These are phyloP conservation scores for Aphis craccivora DNA, from an alignment of 1,140 invertebrate species.

Conservation along the genomic window DNA sequence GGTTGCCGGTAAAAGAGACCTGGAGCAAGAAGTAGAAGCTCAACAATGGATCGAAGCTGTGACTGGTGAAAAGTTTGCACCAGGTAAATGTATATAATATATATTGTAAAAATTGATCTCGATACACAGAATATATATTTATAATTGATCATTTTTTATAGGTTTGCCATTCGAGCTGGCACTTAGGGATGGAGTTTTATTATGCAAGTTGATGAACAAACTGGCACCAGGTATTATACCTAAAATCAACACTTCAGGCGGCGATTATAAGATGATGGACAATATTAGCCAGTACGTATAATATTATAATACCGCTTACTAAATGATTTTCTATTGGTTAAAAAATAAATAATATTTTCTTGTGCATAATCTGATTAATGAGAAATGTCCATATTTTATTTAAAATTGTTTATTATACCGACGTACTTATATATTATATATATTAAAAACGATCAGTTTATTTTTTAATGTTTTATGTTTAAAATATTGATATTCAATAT, in stretches of 20 bases:
- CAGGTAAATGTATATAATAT: conserved; percentile 64
- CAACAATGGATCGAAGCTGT: conserved; percentile 91
- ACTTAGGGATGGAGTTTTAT: conserved; percentile 81
- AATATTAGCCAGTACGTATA: conserved; percentile 85
- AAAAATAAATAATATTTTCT: neutral
- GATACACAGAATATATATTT: neutral
- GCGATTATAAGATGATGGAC: conserved; percentile 94
- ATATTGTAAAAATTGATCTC: neutral
- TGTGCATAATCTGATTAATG: neutral
- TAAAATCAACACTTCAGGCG: conserved; percentile 86
- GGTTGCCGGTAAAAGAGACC: conserved; percentile 89
- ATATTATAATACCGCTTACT: neutral
- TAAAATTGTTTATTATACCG: neutral
- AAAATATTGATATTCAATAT: too few relatives aligned
- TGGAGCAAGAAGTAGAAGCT: conserved; percentile 85
- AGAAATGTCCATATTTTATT: neutral
- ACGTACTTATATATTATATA: neutral
- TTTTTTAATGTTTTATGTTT: neutral
- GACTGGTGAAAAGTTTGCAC: conserved; percentile 84
- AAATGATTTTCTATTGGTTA: neutral
- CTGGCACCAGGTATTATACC: conserved; percentile 82
- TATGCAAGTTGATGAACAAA: conserved; percentile 87
- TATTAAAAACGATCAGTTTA: neutral
- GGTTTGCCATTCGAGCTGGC: conserved; percentile 76
- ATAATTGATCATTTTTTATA: neutral